Base-by-base conservation (phyloP, 2,888 invertebrate species). In the Hanleya hanleyi region DNA sequence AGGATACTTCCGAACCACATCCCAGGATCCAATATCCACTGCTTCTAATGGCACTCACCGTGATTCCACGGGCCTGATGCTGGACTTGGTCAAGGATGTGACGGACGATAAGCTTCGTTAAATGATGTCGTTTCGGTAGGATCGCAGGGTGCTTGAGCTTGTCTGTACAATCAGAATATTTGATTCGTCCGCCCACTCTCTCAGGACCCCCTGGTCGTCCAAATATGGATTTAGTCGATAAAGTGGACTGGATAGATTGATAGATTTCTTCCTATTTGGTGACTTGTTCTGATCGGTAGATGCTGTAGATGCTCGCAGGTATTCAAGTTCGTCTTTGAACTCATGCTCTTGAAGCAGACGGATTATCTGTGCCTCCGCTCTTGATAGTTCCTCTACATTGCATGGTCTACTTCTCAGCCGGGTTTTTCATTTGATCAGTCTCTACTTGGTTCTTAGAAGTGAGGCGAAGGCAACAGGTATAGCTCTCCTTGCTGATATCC, bases 171-270 rank as follows among this genome's bases (percentile, higher is more conserved):
- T 62, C 32, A 4, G 77, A 36, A 1, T 67, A 68, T 57, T 70
- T 62, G 4, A 82, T 35, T 35, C 78, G 67, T 18, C 82, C 84
- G 38, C 80, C 82, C 26, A 83, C 79, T n/a, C n/a, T 32, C 81
- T 71, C 9, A 83, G 15, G 9, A n/a, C 9, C 5, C 78, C 80
- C 29, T 69, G 22, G 26, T 69, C 22, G 61, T 76, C 77, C 32
- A 80, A 0, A 57, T 76, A 77, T 9, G 81, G 81, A 41, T 79
- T 77, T 15, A 81, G 67, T 2, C 35, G 22, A 50, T 36, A 67
- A 5, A 78, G 35, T n/a, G 18, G 6, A 12, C 22, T 26, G 9
- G 22, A n/a, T n/a, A n/a, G n/a, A n/a, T n/a, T n/a, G n/a, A n/a
- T n/a, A n/a, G n/a, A n/a, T n/a, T n/a, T n/a, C n/a, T n/a, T 57